Evolutionary conservation across 2,888 invertebrate genomes (phyloP).

Genomic region (Blomia tropicalis): DNA sequence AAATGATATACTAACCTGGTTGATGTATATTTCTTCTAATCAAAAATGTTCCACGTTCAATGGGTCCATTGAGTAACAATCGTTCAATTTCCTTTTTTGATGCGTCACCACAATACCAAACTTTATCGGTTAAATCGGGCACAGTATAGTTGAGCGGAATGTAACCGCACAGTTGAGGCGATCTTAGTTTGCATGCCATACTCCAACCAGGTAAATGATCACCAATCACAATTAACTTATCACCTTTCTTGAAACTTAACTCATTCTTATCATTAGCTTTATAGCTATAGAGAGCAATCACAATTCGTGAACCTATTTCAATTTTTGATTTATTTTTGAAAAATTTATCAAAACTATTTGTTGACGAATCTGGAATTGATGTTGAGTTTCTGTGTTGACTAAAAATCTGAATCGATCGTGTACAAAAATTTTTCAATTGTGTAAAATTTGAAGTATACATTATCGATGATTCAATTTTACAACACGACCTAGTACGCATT

Average conservation of each 20-base stretch:
- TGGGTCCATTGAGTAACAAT: conserved; percentile 67
- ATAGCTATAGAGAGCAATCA: conserved; percentile 20
- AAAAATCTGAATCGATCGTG: too few species aligned
- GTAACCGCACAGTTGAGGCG: not conserved
- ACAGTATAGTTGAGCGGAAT: conserved; percentile 21
- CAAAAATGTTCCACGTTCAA: conserved; percentile 79
- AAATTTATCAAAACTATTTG: too few species aligned
- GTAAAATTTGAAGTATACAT: too few species aligned
- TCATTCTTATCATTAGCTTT: conserved; percentile 16
- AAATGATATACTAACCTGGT: conserved; percentile 35
- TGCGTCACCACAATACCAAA: conserved; percentile 91
- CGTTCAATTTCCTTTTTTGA: conserved; percentile 91
- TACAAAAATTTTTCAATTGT: too few species aligned
- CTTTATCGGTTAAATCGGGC: not conserved
- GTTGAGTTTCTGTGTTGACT: too few species aligned
- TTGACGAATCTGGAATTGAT: too few species aligned
- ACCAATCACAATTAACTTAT: conserved; percentile 13
- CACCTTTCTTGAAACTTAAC: conserved; percentile 20
- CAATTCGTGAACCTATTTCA: conserved; percentile 6
- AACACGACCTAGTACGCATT: too few species aligned
- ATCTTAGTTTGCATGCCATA: not conserved
- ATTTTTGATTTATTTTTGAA: too few species aligned
- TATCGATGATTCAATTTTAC: too few species aligned
- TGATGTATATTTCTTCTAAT: conserved; percentile 81
- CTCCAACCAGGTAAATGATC: conserved; percentile 20